A percentile compares a stretch with the other conserved stretches of the same genome.
phyloP scores from a whole-genome alignment of 2,888 invertebrate species.

The Apomyelois bistriatella region DNA sequence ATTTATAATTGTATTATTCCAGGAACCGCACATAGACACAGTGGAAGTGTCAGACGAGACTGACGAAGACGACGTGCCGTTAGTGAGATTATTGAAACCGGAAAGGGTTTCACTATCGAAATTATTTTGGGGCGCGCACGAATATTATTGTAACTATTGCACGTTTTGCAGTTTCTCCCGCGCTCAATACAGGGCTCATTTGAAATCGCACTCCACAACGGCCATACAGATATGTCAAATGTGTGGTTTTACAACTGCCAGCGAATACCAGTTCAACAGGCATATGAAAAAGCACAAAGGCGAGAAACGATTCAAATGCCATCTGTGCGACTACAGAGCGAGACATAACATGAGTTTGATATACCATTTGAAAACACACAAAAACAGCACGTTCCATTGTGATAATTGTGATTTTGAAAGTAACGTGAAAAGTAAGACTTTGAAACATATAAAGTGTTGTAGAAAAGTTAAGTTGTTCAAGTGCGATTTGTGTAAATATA shows the following conservation, averaged over 20 bases:
- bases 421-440: constrained; percentile 14
- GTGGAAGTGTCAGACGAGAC: constrained; percentile 64
- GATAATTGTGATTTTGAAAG: constrained; percentile 25
- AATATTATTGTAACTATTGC: constrained; percentile 50
- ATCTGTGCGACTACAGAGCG: constrained; percentile 51
- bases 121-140: constrained; percentile 32
- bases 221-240: constrained; percentile 43
- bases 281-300: constrained; percentile 52
- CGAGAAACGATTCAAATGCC: constrained; percentile 47
- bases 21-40: constrained; percentile 60
- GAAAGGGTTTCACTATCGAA: constrained; percentile 12
- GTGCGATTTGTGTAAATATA: constrained; percentile 40
- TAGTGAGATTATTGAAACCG: constrained; percentile 40
- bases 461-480: constrained; percentile 12
- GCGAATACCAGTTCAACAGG: constrained; percentile 35
- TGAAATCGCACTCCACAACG: constrained; percentile 23
- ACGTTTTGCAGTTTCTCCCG: constrained; percentile 26
- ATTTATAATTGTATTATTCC: no score
- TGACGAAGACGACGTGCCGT: constrained; percentile 61
- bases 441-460: constrained; percentile 23
- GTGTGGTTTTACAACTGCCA: constrained; percentile 50
- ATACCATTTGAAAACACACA: constrained; percentile 54
- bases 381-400: background rate
- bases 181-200: constrained; percentile 31
- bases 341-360: constrained; percentile 55